phyloP scores from a whole-genome alignment of 2,797 vertebrate genomes.

The Gymnodraco acuticeps region DNA sequence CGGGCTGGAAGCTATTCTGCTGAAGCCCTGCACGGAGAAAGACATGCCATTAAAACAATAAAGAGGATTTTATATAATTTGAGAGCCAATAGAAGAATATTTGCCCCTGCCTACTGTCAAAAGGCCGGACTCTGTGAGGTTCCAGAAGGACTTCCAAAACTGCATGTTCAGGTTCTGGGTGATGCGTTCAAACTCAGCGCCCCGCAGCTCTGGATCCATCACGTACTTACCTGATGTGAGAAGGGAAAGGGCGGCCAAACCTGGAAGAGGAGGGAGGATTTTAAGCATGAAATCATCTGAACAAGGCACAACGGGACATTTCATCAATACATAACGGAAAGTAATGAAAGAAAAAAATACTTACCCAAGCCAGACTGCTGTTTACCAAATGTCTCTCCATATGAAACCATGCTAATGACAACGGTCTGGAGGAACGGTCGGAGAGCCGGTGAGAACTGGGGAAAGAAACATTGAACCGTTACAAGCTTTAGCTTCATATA shows the following conservation, averaged over 20 bases:
- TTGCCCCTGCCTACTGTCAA: constrained; percentile 79
- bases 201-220: constrained; percentile 85
- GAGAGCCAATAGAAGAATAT: neutral
- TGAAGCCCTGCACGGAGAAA: constrained; percentile 76
- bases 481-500: neutral
- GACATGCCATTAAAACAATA: neutral
- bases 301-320: neutral
- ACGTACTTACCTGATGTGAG: constrained; percentile 87
- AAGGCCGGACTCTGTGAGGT: constrained; percentile 84
- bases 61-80: neutral
- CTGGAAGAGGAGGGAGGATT: constrained; percentile 55
- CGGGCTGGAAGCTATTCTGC: constrained; percentile 73
- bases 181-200: constrained; percentile 84
- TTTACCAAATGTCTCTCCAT: constrained; percentile 83
- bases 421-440: constrained; percentile 86
- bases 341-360: constrained; percentile 7
- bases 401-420: constrained; percentile 87
- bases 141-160: constrained; percentile 89
- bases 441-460: constrained; percentile 82
- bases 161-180: constrained; percentile 87
- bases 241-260: constrained; percentile 82
- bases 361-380: constrained; percentile 82
- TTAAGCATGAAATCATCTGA: neutral
- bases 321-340: neutral
- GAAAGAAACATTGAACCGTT: neutral